A percentile compares a stretch with the other conserved stretches of the same genome.
phyloP scores from a whole-genome alignment of 2,888 invertebrate genomes.

The Thereva unica region DNA sequence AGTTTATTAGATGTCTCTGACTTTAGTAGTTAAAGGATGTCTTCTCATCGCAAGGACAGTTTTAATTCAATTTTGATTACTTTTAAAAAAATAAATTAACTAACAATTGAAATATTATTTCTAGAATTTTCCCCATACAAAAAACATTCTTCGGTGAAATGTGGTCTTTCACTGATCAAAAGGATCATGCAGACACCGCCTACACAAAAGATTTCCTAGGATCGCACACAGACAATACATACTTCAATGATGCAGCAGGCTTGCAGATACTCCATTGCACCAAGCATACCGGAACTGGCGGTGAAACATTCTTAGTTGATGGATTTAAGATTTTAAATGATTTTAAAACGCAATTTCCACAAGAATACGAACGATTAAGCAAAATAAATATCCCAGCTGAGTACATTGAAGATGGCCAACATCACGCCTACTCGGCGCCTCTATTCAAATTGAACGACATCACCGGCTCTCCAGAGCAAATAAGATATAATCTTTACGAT shows the following conservation, averaged over 20 bases:
- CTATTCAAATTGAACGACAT: conserved; percentile 63
- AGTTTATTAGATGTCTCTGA: too few relatives aligned
- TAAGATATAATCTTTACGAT: conserved; percentile 77
- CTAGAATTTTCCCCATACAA: conserved; percentile 66
- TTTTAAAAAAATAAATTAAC: background rate
- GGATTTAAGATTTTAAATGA: conserved; percentile 70
- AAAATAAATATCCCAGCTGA: conserved; percentile 65
- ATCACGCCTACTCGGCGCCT: conserved; percentile 64
- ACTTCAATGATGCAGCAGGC: conserved; percentile 75
- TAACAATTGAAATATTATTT: conserved; percentile 47
- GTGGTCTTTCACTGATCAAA: conserved; percentile 67
- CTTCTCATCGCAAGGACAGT: too few relatives aligned
- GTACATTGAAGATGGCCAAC: conserved; percentile 67
- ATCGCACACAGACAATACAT: conserved; percentile 78
- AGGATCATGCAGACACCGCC: conserved; percentile 70
- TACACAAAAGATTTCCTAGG: conserved; percentile 71
- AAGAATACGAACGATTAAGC: conserved; percentile 65
- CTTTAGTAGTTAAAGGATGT: too few relatives aligned
- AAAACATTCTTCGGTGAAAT: conserved; percentile 75
- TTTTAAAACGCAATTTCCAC: conserved; percentile 61
- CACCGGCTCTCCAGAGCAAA: conserved; percentile 64
- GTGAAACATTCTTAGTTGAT: conserved; percentile 75
- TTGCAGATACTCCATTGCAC: conserved; percentile 67
- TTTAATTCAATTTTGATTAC: too few relatives aligned
- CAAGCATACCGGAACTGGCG: conserved; percentile 65